phyloP scores from a whole-genome alignment of 2,888 invertebrate species.

The Melanotus villosus region DNA sequence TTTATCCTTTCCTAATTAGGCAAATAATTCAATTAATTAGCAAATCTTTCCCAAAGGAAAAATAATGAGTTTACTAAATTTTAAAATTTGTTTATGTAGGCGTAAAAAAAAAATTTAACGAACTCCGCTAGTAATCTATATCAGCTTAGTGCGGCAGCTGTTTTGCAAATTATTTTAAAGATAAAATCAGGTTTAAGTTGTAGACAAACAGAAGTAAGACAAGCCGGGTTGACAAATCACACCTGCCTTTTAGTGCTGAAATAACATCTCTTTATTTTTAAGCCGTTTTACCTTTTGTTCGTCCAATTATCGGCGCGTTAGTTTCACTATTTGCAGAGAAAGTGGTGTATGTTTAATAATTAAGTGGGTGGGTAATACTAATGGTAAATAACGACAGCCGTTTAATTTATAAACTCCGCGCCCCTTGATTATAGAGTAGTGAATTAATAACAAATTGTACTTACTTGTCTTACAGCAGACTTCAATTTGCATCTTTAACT shows the following conservation, averaged over 20 bases:
- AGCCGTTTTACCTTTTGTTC: not conserved
- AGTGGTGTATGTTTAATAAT: constrained; percentile 2
- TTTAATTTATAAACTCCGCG: constrained; percentile 55
- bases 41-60: too few species aligned
- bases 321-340: not conserved
- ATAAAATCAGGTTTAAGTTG: constrained; percentile 40
- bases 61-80: too few species aligned
- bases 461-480: constrained; percentile 59
- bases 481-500: constrained; percentile 63
- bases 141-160: constrained; percentile 33
- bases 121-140: constrained; percentile 12
- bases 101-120: constrained; percentile 7
- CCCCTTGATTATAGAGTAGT: constrained; percentile 57
- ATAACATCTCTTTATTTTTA: constrained; percentile 22
- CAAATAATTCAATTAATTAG: too few species aligned
- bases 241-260: constrained; percentile 35
- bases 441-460: constrained; percentile 59
- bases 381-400: constrained; percentile 38
- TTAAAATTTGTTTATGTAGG: constrained; percentile 4
- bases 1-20: too few species aligned
- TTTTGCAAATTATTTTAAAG: constrained; percentile 41
- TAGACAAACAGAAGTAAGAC: constrained; percentile 41
- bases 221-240: constrained; percentile 37
- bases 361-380: constrained; percentile 25
- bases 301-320: not conserved